Percentiles rank a stretch among this genome's conserved stretches.
Evolutionary conservation across 2,113 vertebrate genomes (phyloP).

Genomic region (Symphodus melops): DNA sequence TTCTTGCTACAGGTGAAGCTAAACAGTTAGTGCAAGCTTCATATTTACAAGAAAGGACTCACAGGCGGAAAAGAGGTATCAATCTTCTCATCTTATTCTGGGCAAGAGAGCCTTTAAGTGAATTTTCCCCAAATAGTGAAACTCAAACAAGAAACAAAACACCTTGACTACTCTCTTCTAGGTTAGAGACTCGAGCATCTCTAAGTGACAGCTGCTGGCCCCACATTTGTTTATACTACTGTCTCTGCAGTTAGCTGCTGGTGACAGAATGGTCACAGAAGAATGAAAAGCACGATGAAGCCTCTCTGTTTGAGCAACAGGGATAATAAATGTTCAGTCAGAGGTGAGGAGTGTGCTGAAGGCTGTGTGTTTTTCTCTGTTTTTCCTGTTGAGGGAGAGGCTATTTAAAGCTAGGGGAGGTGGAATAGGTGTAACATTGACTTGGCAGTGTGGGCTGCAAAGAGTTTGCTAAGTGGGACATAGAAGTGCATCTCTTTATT

Average conservation of each 20-base stretch:
- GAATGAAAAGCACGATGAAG: conserved; percentile 12
- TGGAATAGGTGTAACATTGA: conserved; percentile 73
- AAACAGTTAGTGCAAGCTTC: not conserved
- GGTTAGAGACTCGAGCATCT: not conserved
- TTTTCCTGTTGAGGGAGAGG: conserved; percentile 51
- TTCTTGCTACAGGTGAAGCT: not conserved
- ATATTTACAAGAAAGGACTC: not conserved
- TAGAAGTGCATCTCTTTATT: conserved; percentile 39
- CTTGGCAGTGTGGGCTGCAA: conserved; percentile 68
- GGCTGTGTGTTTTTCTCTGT: conserved; percentile 43
- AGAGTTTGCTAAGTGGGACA: conserved; percentile 80
- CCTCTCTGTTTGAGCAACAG: conserved; percentile 35
- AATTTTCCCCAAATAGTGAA: not conserved
- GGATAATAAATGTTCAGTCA: conserved; percentile 49
- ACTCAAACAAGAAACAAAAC: too few species aligned
- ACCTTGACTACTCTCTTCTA: too few species aligned
- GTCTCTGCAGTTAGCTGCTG: conserved; percentile 13
- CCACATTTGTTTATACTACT: conserved; percentile 5
- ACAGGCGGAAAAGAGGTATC: not conserved
- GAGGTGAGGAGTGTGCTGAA: conserved; percentile 36
- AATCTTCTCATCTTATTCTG: conserved; percentile 4
- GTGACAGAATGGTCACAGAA: conserved; percentile 32
- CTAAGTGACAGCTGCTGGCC: not conserved
- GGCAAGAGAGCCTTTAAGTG: not conserved
- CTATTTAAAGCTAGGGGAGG: conserved; percentile 71